Percentiles rank a stretch among this genome's conserved stretches.
phyloP scores from a whole-genome alignment of 2,113 vertebrate species.

The Dinomys branickii region DNA sequence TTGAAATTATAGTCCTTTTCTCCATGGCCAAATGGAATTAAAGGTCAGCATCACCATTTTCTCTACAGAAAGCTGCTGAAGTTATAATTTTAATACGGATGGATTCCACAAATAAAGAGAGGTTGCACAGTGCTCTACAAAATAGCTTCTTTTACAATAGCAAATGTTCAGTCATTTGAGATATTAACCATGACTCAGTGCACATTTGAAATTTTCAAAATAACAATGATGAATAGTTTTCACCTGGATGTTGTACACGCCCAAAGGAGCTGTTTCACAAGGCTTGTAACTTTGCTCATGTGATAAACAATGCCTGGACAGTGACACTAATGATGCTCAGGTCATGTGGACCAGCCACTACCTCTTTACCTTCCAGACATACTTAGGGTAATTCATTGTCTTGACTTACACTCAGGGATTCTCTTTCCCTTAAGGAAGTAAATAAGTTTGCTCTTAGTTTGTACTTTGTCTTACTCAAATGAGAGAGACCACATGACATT shows the following conservation, averaged over 20 bases:
- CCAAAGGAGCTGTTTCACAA: background rate
- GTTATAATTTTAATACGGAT: slow-evolving; percentile 70
- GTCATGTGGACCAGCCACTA: background rate
- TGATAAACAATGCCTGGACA: background rate
- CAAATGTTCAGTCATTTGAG: slow-evolving; percentile 63
- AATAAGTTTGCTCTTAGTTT: background rate
- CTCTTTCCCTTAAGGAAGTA: background rate
- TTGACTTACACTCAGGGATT: background rate
- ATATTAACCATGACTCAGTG: slow-evolving; percentile 65
- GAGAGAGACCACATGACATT: background rate
- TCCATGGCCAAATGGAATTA: slow-evolving; percentile 63
- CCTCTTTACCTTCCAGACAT: background rate
- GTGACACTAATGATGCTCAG: background rate
- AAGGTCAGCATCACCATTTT: slow-evolving; percentile 73
- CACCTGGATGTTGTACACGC: slow-evolving; percentile 28
- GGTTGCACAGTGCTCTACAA: slow-evolving; percentile 22
- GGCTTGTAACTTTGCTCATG: background rate
- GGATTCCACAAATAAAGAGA: slow-evolving; percentile 52
- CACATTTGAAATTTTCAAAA: slow-evolving; percentile 47
- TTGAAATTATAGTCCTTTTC: slow-evolving; percentile 62
- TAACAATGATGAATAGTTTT: slow-evolving; percentile 47
- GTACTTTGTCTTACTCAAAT: background rate
- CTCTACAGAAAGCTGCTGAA: slow-evolving; percentile 63
- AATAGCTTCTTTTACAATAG: slow-evolving; percentile 63
- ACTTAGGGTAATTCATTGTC: background rate